Percentiles rank a stretch among this genome's conserved stretches.
Conservation (phyloP, 2,113 vertebrate genomes). For the Fukomys damarensis region DNA sequence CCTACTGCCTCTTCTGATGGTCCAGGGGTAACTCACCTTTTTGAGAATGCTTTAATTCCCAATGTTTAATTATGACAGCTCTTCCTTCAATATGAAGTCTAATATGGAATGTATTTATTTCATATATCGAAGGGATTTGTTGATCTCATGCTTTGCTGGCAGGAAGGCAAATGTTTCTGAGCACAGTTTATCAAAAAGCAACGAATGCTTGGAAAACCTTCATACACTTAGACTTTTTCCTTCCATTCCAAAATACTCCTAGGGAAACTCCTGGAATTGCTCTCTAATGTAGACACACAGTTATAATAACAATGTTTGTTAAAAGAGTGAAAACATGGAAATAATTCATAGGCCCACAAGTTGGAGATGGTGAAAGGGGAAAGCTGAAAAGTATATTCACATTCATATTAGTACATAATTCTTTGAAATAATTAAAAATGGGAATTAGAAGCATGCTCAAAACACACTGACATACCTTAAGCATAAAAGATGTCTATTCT, state of each 20-base stretch:
- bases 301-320: not conserved
- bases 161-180: not conserved
- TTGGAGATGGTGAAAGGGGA: not conserved
- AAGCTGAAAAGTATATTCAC: not conserved
- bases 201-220: not conserved
- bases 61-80: not conserved
- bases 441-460: not conserved
- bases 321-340: slow-evolving; percentile 3
- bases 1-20: not conserved
- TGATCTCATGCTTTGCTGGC: not conserved
- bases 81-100: not conserved
- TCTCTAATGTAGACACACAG: not conserved
- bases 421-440: not conserved
- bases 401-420: not conserved
- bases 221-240: not conserved
- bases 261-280: not conserved
- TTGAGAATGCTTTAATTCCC: not conserved
- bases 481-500: not conserved
- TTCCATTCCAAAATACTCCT: not conserved
- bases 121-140: not conserved
- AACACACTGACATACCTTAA: not conserved
- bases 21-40: not conserved
- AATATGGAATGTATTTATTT: not conserved
- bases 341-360: not conserved
- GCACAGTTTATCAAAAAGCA: not conserved